Percentiles rank a stretch among this genome's conserved stretches.
Conservation (phyloP, 2,888 invertebrate species). For the Heteropelma amictum region DNA sequence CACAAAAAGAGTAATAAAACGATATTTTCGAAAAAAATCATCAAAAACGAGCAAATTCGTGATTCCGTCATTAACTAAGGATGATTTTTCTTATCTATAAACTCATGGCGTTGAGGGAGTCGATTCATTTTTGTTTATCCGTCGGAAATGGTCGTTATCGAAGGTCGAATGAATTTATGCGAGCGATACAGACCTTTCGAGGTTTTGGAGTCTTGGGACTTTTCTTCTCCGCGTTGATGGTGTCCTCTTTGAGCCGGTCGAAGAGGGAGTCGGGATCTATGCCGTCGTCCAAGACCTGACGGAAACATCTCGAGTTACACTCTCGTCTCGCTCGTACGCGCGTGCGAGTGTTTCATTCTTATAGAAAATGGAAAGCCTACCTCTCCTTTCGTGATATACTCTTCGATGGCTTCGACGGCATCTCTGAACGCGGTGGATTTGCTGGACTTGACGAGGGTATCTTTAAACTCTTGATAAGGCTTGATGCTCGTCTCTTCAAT, state of each 20-base stretch:
- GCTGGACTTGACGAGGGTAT: slow-evolving; percentile 86
- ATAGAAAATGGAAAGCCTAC: slow-evolving; percentile 74
- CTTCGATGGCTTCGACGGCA: slow-evolving; percentile 89
- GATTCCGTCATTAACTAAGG: too few species aligned
- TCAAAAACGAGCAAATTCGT: neutral
- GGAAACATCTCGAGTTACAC: slow-evolving; percentile 30
- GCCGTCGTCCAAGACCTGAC: slow-evolving; percentile 80
- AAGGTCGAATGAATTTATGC: neutral
- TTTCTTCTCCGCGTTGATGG: slow-evolving; percentile 77
- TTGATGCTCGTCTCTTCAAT: slow-evolving; percentile 91
- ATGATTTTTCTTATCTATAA: too few species aligned
- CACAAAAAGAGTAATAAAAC: too few species aligned
- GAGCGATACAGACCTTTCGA: slow-evolving; percentile 74
- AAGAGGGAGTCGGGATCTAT: slow-evolving; percentile 85
- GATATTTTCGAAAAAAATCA: too few species aligned
- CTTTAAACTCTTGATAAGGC: slow-evolving; percentile 89
- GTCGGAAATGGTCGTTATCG: neutral
- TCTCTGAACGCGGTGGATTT: slow-evolving; percentile 88
- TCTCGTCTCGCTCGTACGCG: too few species aligned
- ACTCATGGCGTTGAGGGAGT: neutral
- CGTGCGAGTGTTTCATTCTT: neutral
- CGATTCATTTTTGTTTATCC: neutral
- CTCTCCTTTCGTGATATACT: slow-evolving; percentile 86
- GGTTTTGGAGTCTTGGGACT: slow-evolving; percentile 76
- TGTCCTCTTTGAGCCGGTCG: slow-evolving; percentile 84